Evolutionary conservation across 2,113 vertebrate species (phyloP).

Genomic region (Aegithalos caudatus): DNA sequence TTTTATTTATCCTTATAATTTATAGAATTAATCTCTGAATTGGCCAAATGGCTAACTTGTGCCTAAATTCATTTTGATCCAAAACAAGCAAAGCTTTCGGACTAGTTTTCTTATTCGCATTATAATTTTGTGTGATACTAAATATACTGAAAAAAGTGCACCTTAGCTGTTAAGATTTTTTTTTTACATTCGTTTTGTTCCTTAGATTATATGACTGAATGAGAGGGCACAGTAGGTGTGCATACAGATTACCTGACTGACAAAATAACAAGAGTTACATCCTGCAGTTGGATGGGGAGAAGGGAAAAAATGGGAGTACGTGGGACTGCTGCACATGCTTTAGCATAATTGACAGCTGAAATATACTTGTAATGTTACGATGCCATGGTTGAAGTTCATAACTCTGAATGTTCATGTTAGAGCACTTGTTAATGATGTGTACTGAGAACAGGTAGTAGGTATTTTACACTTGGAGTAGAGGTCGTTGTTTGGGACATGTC

Average conservation of each 20-base stretch:
- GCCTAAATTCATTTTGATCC: neutral
- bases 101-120: neutral
- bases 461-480: neutral
- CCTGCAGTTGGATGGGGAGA: neutral
- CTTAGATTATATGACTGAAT: neutral
- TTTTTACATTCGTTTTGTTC: neutral
- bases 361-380: neutral
- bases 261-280: neutral
- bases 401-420: neutral
- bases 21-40: neutral
- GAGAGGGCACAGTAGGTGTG: neutral
- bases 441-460: neutral
- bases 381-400: neutral
- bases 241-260: neutral
- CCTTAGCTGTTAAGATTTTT: neutral
- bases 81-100: constrained; percentile 6
- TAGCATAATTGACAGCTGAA: neutral
- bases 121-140: neutral
- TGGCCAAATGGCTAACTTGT: neutral
- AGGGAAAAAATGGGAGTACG: neutral
- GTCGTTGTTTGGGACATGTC: neutral
- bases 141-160: constrained; percentile 11
- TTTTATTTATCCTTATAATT: neutral
- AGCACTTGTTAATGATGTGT: neutral
- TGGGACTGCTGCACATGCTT: neutral